These are phyloP conservation scores for Garrulus glandarius DNA, from an alignment of 2,797 vertebrate genomes.

Conservation along the genomic window DNA sequence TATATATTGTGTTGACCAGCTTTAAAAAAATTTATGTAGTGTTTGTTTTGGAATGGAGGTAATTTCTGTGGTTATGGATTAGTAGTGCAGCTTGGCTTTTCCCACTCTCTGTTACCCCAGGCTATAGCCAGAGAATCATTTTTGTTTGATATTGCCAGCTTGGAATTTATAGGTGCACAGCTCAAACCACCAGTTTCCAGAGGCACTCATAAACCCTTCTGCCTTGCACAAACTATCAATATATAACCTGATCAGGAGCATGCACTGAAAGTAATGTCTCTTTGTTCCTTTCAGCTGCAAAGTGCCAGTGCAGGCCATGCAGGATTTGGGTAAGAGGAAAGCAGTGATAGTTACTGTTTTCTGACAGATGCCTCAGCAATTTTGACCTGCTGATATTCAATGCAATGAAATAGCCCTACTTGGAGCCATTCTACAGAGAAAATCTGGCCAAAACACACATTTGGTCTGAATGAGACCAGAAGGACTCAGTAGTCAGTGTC, in stretches of 20 bases:
- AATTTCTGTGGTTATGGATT: slow-evolving; percentile 54
- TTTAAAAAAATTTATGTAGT: slow-evolving; percentile 54
- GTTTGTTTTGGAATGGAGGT: slow-evolving; percentile 54
- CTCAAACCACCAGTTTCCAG: slow-evolving; percentile 43
- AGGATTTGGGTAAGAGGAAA: neutral
- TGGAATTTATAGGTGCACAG: slow-evolving; percentile 61
- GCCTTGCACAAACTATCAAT: slow-evolving; percentile 55
- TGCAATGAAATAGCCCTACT: neutral
- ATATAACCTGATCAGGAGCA: neutral
- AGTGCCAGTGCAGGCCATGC: neutral
- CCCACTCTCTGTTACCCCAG: slow-evolving; percentile 36
- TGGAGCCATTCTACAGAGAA: neutral
- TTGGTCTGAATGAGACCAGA: neutral
- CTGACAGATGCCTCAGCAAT: slow-evolving; percentile 1
- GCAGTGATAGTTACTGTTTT: neutral
- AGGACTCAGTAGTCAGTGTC: neutral
- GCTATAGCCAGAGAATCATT: slow-evolving; percentile 32
- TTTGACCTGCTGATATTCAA: neutral
- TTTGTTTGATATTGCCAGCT: slow-evolving; percentile 53
- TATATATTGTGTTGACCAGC: neutral
- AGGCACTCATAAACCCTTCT: slow-evolving; percentile 60
- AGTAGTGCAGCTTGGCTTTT: slow-evolving; percentile 36
- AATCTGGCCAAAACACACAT: neutral
- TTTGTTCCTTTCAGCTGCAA: slow-evolving; percentile 45
- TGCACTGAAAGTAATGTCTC: slow-evolving; percentile 24